Evolutionary conservation across 2,113 vertebrate species (phyloP).

Genomic region (Hepsetus odoe): DNA sequence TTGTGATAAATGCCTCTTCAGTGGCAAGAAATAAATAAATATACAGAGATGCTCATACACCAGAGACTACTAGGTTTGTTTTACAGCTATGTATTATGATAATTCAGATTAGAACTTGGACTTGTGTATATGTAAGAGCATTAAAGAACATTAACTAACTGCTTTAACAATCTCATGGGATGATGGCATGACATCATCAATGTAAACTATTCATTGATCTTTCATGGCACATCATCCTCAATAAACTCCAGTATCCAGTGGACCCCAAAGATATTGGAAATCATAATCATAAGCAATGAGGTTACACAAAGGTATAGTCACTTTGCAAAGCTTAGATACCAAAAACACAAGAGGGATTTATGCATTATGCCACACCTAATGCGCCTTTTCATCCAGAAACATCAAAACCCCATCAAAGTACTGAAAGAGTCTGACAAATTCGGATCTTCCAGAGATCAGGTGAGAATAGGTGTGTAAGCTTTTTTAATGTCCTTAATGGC

Average conservation of each 20-base stretch:
- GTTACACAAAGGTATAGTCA: too few species aligned
- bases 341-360: background rate
- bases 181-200: constrained; percentile 26
- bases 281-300: too few species aligned
- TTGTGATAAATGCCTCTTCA: too few species aligned
- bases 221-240: background rate
- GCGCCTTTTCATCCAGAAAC: background rate
- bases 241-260: constrained; percentile 1
- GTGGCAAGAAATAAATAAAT: too few species aligned
- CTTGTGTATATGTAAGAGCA: background rate
- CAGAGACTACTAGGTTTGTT: background rate
- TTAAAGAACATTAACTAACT: constrained; percentile 8
- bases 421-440: background rate
- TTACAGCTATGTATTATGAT: background rate
- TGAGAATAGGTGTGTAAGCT: constrained; percentile 8
- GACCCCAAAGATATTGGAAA: too few species aligned
- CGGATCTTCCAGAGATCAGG: constrained; percentile 15
- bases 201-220: constrained; percentile 15
- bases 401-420: background rate
- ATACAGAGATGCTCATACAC: too few species aligned
- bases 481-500: constrained; percentile 23
- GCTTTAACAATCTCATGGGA: constrained; percentile 3
- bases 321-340: background rate
- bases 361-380: background rate
- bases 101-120: background rate